Percentiles rank a stretch among this genome's conserved stretches.
phyloP scores from a whole-genome alignment of 2,888 invertebrate genomes.

The Lasioglossum zephyrum region DNA sequence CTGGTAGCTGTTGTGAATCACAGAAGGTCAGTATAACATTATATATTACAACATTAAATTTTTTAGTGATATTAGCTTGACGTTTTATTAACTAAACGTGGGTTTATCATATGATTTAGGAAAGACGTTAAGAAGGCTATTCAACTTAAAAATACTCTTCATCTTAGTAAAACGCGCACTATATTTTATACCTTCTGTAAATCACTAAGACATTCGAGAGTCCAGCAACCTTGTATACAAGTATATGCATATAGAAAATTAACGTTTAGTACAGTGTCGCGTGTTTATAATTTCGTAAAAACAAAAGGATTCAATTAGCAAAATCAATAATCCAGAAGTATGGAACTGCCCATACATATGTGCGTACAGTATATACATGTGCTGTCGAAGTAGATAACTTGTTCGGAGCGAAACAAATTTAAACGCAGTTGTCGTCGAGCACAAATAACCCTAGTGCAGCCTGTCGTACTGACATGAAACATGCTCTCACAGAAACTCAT shows the following conservation, averaged over 20 bases:
- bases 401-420: conserved; percentile 40
- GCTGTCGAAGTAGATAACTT: conserved; percentile 16
- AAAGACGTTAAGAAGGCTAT: background rate
- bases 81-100: background rate
- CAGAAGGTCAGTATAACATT: conserved; percentile 85
- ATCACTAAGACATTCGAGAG: background rate
- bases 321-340: background rate
- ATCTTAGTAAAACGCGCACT: background rate
- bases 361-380: background rate
- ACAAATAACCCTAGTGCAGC: conserved; percentile 46
- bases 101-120: background rate
- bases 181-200: background rate
- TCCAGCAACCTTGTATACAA: background rate
- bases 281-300: background rate
- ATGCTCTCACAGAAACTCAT: conserved; percentile 40
- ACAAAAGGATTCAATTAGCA: background rate
- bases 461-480: conserved; percentile 62
- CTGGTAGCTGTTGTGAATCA: conserved; percentile 88
- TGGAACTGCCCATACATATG: background rate
- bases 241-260: background rate
- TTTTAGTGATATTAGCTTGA: background rate
- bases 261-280: background rate
- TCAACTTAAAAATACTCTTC: background rate
- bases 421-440: conserved; percentile 48
- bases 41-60: no score